These are phyloP conservation scores for Aphodius granarius DNA, from an alignment of 2,888 invertebrate species.

Conservation along the genomic window DNA sequence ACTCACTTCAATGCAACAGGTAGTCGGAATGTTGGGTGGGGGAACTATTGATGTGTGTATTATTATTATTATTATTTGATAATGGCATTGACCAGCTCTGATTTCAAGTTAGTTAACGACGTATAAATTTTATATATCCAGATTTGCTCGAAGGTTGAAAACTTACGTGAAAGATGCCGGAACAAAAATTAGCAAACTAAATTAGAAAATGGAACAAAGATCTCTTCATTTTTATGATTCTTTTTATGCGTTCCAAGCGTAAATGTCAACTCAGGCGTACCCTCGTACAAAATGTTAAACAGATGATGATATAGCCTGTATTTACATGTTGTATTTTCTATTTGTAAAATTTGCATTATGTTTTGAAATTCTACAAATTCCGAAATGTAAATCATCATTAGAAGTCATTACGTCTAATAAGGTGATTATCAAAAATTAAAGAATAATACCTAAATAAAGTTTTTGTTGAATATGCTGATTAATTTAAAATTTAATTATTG, in stretches of 20 bases:
- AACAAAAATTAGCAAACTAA: too few relatives aligned
- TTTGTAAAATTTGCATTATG: background rate
- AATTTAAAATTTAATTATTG: background rate
- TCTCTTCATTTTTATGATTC: background rate
- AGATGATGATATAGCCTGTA: background rate
- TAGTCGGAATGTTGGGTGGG: too few relatives aligned
- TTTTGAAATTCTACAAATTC: background rate
- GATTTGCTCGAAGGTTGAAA: background rate
- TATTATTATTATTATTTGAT: too few relatives aligned
- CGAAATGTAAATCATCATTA: too few relatives aligned
- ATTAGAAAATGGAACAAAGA: background rate
- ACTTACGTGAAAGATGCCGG: background rate
- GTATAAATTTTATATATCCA: background rate
- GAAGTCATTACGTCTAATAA: too few relatives aligned
- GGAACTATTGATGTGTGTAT: too few relatives aligned
- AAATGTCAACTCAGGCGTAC: background rate
- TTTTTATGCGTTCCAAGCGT: background rate
- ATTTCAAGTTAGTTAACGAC: background rate
- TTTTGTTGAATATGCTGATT: background rate
- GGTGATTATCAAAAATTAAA: too few relatives aligned
- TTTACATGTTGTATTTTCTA: background rate
- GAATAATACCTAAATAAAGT: too few relatives aligned
- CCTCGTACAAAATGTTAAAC: background rate
- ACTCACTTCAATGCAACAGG: too few relatives aligned
- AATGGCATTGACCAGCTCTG: background rate